Evolutionary conservation across 2,113 vertebrate species (phyloP).

Genomic region (Amphilophus citrinellus): DNA sequence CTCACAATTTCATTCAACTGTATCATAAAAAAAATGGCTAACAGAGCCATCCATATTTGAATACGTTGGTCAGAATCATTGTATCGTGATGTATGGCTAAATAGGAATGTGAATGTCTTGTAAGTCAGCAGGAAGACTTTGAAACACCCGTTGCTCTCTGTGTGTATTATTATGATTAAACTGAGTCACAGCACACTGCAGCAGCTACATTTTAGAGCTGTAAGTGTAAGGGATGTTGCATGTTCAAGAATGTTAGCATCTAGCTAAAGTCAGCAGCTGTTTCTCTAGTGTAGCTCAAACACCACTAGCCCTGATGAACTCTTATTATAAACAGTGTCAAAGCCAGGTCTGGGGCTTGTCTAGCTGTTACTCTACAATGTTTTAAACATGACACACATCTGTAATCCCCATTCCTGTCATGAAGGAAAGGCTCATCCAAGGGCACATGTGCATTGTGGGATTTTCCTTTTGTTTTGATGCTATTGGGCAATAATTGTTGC

Average conservation of each 20-base stretch:
- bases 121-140: too few relatives aligned
- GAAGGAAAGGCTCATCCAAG: conserved; percentile 36
- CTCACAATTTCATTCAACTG: not conserved
- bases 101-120: too few relatives aligned
- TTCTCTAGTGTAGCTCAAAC: conserved; percentile 27
- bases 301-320: conserved; percentile 24
- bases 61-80: too few relatives aligned
- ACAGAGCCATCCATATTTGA: too few relatives aligned
- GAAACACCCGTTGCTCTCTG: too few relatives aligned
- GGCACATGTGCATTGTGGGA: conserved; percentile 48
- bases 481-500: conserved; percentile 28
- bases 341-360: conserved; percentile 32
- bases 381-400: conserved; percentile 62
- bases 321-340: conserved; percentile 41
- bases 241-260: too few relatives aligned
- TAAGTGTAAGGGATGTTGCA: too few relatives aligned
- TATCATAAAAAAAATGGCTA: too few relatives aligned
- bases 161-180: too few relatives aligned
- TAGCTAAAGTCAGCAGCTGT: not conserved
- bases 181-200: too few relatives aligned
- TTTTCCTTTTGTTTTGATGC: conserved; percentile 32
- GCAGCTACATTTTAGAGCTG: too few relatives aligned
- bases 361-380: conserved; percentile 13
- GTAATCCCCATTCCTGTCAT: conserved; percentile 54
- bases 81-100: too few relatives aligned